Percentiles rank a stretch among this genome's conserved stretches.
Evolutionary conservation across 2,797 vertebrate species (phyloP).

Genomic region (Oreochromis mossambicus): DNA sequence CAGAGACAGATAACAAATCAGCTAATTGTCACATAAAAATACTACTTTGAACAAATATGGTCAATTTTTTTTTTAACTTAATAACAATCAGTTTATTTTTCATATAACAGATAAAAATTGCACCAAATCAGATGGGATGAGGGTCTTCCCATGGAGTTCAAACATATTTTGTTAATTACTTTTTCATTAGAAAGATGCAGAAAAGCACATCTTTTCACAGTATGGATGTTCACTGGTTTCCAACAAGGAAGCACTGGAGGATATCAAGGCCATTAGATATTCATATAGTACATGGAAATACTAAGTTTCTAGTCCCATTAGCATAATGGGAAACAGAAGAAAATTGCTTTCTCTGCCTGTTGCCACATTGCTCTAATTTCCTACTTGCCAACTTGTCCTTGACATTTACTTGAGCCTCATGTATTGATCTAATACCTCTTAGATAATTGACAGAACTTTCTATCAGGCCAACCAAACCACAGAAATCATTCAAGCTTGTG

Average conservation of each 20-base stretch:
- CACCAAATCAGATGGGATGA: conserved; percentile 42
- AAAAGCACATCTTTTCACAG: conserved; percentile 47
- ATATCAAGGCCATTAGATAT: conserved; percentile 54
- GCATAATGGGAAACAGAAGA: conserved; percentile 39
- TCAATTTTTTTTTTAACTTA: background rate
- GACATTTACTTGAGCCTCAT: conserved; percentile 27
- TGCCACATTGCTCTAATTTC: conserved; percentile 35
- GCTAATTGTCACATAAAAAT: background rate
- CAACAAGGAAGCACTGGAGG: conserved; percentile 4
- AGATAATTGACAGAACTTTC: conserved; percentile 5
- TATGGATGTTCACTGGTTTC: conserved; percentile 29
- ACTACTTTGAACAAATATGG: background rate
- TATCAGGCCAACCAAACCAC: background rate
- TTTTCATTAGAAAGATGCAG: conserved; percentile 54
- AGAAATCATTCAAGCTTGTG: background rate
- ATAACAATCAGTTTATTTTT: background rate
- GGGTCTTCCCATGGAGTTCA: conserved; percentile 33
- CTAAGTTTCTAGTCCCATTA: conserved; percentile 45
- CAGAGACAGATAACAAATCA: background rate
- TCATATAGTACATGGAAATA: conserved; percentile 45
- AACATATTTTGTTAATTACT: conserved; percentile 65
- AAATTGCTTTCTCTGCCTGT: conserved; percentile 13
- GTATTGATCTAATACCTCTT: conserved; percentile 3
- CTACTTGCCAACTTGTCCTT: conserved; percentile 30
- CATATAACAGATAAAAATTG: conserved; percentile 14